phyloP scores from a whole-genome alignment of 2,113 vertebrate genomes.

The Helogale parvula region DNA sequence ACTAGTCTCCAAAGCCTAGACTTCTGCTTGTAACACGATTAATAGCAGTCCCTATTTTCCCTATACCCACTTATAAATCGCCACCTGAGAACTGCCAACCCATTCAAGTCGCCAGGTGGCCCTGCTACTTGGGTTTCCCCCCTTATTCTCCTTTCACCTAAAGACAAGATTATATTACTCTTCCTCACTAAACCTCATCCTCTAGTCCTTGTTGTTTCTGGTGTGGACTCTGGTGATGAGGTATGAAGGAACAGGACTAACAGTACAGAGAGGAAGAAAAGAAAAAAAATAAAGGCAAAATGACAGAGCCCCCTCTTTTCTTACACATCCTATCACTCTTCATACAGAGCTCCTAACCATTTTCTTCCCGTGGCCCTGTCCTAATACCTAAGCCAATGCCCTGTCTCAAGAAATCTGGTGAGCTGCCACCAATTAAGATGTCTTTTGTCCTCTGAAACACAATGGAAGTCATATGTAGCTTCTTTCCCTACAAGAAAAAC shows the following conservation, averaged over 20 bases:
- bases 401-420: constrained; percentile 3
- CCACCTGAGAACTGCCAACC: constrained; percentile 47
- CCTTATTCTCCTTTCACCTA: constrained; percentile 46
- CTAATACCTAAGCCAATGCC: background rate
- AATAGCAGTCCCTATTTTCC: constrained; percentile 33
- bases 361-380: constrained; percentile 1
- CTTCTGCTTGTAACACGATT: constrained; percentile 30
- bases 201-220: constrained; percentile 39
- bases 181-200: constrained; percentile 43
- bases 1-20: constrained; percentile 45
- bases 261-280: background rate
- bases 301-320: background rate
- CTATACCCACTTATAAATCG: constrained; percentile 47
- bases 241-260: background rate
- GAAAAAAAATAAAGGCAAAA: constrained; percentile 22
- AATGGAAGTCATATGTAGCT: background rate
- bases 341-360: background rate
- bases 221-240: background rate
- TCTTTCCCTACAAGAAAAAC: constrained; percentile 21
- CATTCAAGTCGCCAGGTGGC: constrained; percentile 49
- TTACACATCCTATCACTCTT: background rate
- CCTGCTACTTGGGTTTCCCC: constrained; percentile 51
- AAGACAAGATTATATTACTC: constrained; percentile 58
- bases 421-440: background rate
- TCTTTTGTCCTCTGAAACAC: constrained; percentile 17